These are phyloP conservation scores for Pinctada fucata DNA, from an alignment of 2,888 invertebrate species.

Conservation along the genomic window DNA sequence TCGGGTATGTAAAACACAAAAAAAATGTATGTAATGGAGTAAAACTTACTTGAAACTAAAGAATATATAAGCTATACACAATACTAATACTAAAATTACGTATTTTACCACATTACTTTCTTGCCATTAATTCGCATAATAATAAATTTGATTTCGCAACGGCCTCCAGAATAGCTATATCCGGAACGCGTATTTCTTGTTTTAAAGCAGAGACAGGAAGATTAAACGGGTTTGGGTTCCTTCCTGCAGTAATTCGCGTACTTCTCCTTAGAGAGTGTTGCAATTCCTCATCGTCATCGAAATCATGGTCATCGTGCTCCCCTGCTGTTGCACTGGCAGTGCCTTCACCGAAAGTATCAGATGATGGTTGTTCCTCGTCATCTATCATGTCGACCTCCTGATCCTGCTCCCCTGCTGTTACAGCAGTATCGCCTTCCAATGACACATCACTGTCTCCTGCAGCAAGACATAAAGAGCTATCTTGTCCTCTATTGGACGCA, in stretches of 20 bases:
- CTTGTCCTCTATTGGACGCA: neutral
- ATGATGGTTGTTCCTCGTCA: neutral
- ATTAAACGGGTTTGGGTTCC: conserved; percentile 1
- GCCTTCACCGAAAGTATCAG: neutral
- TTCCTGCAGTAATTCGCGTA: neutral
- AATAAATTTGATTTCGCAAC: neutral
- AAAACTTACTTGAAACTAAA: no score
- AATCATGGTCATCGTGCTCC: neutral
- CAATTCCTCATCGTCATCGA: neutral
- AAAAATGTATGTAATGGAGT: no score
- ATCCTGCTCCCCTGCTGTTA: neutral
- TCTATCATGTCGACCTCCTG: neutral
- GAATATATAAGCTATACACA: no score
- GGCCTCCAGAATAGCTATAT: neutral
- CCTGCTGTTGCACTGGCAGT: neutral
- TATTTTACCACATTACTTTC: neutral
- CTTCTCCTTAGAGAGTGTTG: no score
- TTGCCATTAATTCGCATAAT: neutral
- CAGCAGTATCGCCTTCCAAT: neutral
- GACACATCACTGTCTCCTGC: neutral
- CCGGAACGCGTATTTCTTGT: neutral
- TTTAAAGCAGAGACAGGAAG: neutral
- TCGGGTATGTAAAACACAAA: neutral
- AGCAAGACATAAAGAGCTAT: neutral
- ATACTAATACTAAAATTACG: no score